These are phyloP conservation scores for Potamarius usumacintae DNA, from an alignment of 2,113 vertebrate species.

Conservation along the genomic window DNA sequence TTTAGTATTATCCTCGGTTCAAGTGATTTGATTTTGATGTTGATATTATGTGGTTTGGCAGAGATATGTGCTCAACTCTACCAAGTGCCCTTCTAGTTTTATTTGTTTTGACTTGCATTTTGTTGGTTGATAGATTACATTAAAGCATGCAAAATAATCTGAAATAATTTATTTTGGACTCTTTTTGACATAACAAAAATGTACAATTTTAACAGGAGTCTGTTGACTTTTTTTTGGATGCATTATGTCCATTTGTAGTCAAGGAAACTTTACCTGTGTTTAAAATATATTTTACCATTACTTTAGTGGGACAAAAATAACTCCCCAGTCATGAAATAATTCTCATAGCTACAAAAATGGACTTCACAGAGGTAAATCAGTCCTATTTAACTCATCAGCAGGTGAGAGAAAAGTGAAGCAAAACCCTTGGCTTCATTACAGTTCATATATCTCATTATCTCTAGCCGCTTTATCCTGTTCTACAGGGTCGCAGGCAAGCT, in stretches of 20 bases:
- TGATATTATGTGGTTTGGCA: no score
- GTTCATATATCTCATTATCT: background rate
- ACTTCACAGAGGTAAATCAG: slow-evolving; percentile 6
- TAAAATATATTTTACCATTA: background rate
- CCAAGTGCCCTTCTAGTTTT: no score
- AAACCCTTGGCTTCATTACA: background rate
- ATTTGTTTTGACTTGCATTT: no score
- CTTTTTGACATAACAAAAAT: background rate
- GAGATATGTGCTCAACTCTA: no score
- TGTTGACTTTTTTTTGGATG: background rate
- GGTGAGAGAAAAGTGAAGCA: background rate
- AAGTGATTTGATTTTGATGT: no score
- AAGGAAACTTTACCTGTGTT: background rate
- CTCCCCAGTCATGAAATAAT: background rate
- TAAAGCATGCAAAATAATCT: background rate
- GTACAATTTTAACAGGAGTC: background rate
- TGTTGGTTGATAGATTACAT: background rate
- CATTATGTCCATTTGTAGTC: background rate
- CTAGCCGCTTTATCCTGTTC: no score
- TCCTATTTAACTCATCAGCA: background rate
- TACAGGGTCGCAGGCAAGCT: no score
- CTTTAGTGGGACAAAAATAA: background rate
- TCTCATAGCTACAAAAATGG: background rate
- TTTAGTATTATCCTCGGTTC: no score
- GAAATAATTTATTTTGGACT: no score